Percentiles rank a stretch among this genome's conserved stretches.
These are phyloP conservation scores for Candidula unifasciata DNA, from an alignment of 2,888 invertebrate genomes.

Conservation along the genomic window DNA sequence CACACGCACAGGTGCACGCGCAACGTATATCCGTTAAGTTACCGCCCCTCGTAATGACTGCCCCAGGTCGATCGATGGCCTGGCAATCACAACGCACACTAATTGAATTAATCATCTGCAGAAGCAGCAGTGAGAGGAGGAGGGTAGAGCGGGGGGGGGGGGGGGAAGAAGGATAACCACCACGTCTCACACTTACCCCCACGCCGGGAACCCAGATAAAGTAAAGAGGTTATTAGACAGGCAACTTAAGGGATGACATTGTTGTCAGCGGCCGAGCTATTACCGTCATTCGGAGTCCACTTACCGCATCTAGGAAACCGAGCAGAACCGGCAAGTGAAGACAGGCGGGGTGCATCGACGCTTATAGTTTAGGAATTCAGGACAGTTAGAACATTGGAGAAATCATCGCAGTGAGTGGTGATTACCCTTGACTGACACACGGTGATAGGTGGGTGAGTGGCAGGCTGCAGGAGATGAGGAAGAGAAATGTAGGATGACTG, in stretches of 20 bases:
- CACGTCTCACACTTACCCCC: background rate
- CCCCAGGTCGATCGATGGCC: background rate
- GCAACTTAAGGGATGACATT: background rate
- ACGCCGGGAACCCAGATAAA: background rate
- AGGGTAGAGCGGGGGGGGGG: background rate
- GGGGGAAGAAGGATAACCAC: background rate
- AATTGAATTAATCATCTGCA: conserved; percentile 27
- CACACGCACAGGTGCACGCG: background rate
- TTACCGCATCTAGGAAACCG: conserved; percentile 1
- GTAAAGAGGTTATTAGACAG: background rate
- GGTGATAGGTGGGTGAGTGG: too few relatives aligned
- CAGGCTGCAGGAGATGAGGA: too few relatives aligned
- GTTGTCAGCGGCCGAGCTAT: conserved; percentile 4
- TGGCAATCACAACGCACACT: background rate
- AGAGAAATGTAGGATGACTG: too few relatives aligned
- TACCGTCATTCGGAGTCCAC: background rate
- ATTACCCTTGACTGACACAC: too few relatives aligned
- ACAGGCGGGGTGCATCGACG: background rate
- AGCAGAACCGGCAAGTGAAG: background rate
- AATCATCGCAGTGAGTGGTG: too few relatives aligned
- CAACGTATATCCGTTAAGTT: background rate
- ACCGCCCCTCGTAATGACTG: background rate
- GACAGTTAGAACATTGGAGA: too few relatives aligned
- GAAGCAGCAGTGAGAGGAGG: background rate
- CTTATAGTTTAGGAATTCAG: too few relatives aligned